phyloP scores from a whole-genome alignment of 2,113 vertebrate genomes.

The Poeciliopsis occidentalis region DNA sequence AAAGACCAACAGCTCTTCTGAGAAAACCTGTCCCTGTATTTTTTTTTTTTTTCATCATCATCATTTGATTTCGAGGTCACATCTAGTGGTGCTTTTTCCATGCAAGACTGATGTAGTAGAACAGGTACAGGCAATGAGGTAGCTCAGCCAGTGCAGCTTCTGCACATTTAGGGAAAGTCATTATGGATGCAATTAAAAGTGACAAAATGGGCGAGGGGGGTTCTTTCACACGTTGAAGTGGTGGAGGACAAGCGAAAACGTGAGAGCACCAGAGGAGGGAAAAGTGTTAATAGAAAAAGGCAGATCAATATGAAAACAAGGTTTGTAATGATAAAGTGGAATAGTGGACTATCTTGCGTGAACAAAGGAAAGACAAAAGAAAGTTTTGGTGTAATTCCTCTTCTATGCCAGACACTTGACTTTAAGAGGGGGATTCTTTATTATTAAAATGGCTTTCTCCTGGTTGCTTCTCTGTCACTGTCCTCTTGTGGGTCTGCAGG shows the following conservation, averaged over 20 bases:
- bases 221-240: slow-evolving; percentile 45
- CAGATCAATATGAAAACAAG: slow-evolving; percentile 47
- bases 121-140: slow-evolving; percentile 38
- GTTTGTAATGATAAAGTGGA: slow-evolving; percentile 26
- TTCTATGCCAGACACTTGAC: slow-evolving; percentile 68
- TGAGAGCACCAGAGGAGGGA: slow-evolving; percentile 33
- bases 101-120: slow-evolving; percentile 52
- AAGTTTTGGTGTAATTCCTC: slow-evolving; percentile 69
- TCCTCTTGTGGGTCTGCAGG: slow-evolving; percentile 57
- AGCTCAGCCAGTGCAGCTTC: slow-evolving; percentile 43
- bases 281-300: slow-evolving; percentile 52
- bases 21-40: slow-evolving; percentile 67
- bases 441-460: slow-evolving; percentile 71
- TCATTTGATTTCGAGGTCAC: slow-evolving; percentile 65
- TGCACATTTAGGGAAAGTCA: slow-evolving; percentile 53
- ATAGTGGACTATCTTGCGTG: slow-evolving; percentile 13
- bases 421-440: slow-evolving; percentile 51
- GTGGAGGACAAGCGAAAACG: slow-evolving; percentile 24
- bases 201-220: slow-evolving; percentile 19
- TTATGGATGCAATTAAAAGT: slow-evolving; percentile 73
- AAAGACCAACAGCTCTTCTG: slow-evolving; percentile 66
- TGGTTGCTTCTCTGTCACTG: slow-evolving; percentile 58
- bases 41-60: slow-evolving; percentile 51
- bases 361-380: slow-evolving; percentile 37
- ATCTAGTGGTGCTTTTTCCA: slow-evolving; percentile 56